Evolutionary conservation across 1,140 invertebrate genomes (phyloP).

Genomic region (Ridgeia piscesae): DNA sequence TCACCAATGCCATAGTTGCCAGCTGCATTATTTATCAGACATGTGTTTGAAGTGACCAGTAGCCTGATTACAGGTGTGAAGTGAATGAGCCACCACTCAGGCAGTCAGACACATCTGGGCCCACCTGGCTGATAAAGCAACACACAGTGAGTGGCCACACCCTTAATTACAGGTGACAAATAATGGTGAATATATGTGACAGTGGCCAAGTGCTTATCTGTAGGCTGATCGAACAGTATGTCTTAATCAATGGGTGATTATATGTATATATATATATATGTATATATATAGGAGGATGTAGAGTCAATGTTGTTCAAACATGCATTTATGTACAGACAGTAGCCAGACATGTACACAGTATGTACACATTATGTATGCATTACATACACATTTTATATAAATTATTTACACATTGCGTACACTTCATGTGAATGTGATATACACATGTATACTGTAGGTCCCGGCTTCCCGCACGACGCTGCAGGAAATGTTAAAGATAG

Average conservation of each 20-base stretch:
- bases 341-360: no score
- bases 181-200: neutral
- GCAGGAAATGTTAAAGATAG: no score
- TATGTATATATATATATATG: no score
- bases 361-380: no score
- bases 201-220: neutral
- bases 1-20: neutral
- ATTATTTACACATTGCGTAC: no score
- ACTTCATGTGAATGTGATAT: no score
- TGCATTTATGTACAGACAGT: no score
- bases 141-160: neutral
- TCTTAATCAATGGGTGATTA: no score
- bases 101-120: neutral
- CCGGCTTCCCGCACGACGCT: no score
- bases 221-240: neutral
- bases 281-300: neutral
- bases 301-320: neutral
- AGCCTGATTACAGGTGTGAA: neutral
- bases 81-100: neutral
- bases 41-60: neutral
- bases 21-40: neutral
- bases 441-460: no score
- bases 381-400: no score
- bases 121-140: neutral
- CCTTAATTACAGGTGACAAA: neutral